Evolutionary conservation across 2,113 vertebrate genomes (phyloP).

Genomic region (Tiliqua scincoides): DNA sequence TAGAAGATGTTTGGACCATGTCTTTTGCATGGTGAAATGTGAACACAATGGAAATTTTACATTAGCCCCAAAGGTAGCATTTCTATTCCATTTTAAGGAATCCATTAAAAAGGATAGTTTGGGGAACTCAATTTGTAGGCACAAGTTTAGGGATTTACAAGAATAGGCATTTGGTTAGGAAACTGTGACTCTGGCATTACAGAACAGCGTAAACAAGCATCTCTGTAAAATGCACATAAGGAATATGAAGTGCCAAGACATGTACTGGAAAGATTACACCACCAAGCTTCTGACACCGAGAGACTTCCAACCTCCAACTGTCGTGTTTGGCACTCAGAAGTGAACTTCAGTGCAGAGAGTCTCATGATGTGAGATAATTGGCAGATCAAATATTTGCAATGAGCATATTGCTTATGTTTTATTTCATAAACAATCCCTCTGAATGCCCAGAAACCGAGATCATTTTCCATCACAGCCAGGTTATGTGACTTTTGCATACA

Average conservation of each 20-base stretch:
- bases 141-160: background rate
- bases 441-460: conserved; percentile 62
- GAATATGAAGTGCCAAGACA: conserved; percentile 54
- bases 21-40: background rate
- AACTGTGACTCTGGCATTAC: conserved; percentile 30
- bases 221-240: background rate
- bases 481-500: conserved; percentile 52
- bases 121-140: background rate
- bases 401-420: conserved; percentile 72
- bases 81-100: background rate
- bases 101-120: background rate
- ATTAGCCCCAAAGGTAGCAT: background rate
- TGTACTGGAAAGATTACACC: conserved; percentile 59
- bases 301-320: conserved; percentile 62
- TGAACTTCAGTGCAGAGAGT: conserved; percentile 58
- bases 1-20: background rate
- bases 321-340: conserved; percentile 57
- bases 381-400: conserved; percentile 73
- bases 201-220: conserved; percentile 29
- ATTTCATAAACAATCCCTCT: conserved; percentile 59
- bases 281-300: conserved; percentile 59
- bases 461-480: conserved; percentile 60
- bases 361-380: conserved; percentile 64
- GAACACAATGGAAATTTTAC: background rate
- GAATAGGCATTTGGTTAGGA: conserved; percentile 26